Evolutionary conservation across 92 coral and sea anemone genomes (phyloP).

Genomic region (Paragorgia papillata): DNA sequence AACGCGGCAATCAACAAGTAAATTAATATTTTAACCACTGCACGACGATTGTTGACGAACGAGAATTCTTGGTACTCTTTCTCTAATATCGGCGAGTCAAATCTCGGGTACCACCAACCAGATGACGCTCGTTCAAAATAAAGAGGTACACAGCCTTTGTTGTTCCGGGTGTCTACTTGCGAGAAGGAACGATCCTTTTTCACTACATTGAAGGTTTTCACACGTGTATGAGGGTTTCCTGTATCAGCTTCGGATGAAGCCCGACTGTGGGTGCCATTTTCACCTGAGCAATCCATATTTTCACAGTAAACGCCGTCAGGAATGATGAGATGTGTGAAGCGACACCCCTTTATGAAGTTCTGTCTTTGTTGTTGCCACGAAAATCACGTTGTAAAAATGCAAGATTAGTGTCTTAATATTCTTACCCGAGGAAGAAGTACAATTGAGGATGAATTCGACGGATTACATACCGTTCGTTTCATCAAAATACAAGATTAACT

Average conservation of each 20-base stretch:
- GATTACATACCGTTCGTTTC: conserved; percentile 10
- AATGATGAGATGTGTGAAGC: conserved; percentile 13
- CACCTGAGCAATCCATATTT: conserved; percentile 36
- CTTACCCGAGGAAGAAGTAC: conserved; percentile 20
- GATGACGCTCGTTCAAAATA: conserved; percentile 99
- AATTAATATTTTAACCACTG: conserved; percentile 81
- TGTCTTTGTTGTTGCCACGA: conserved; percentile 15
- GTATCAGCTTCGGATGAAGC: conserved; percentile 33
- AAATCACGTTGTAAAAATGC: background rate
- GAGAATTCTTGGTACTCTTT: conserved; percentile 96
- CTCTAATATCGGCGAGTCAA: conserved; percentile 94
- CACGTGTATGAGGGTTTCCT: conserved; percentile 11
- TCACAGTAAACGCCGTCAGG: background rate
- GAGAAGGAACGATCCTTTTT: conserved; percentile 98
- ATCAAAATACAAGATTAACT: conserved; percentile 34
- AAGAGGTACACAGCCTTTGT: conserved; percentile 97
- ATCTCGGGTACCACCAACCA: conserved; percentile 96
- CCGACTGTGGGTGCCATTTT: conserved; percentile 42
- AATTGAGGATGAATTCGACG: conserved; percentile 5
- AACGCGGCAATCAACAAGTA: conserved; percentile 72
- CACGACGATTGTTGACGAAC: conserved; percentile 81
- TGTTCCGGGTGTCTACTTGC: conserved; percentile 96
- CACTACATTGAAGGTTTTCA: conserved; percentile 30
- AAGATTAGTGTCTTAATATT: background rate
- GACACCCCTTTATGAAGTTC: conserved; percentile 47